phyloP scores from a whole-genome alignment of 2,888 invertebrate genomes.

The Stratiomys singularior region DNA sequence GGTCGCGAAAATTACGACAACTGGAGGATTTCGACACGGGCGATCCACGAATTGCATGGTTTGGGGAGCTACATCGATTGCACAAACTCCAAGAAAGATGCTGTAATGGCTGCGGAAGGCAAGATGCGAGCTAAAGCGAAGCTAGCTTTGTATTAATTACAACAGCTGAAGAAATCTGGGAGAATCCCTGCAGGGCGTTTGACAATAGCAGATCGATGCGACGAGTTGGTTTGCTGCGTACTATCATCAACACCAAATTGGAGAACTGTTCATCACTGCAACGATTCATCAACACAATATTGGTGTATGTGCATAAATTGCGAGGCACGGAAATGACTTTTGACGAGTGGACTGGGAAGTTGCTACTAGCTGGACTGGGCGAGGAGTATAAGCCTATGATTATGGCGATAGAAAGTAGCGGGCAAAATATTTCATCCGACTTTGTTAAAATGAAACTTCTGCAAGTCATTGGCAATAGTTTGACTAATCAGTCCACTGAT shows the following conservation, averaged over 20 bases:
- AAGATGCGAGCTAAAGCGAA: not conserved
- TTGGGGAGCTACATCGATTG: not conserved
- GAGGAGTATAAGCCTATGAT: constrained; percentile 55
- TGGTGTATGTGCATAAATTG: constrained; percentile 56
- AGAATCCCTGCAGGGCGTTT: not conserved
- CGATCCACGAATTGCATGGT: not conserved
- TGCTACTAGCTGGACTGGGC: constrained; percentile 56
- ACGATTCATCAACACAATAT: constrained; percentile 55
- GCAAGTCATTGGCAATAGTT: constrained; percentile 50
- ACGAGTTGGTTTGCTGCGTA: constrained; percentile 55
- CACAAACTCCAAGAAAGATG: not conserved
- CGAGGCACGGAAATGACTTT: constrained; percentile 52
- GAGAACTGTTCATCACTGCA: constrained; percentile 55
- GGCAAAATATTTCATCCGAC: constrained; percentile 55
- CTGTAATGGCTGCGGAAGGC: not conserved
- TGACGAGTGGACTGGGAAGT: constrained; percentile 55
- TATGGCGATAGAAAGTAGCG: constrained; percentile 52
- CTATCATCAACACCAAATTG: constrained; percentile 53
- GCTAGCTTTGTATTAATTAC: not conserved
- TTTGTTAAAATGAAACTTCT: constrained; percentile 56
- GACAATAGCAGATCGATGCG: constrained; percentile 55
- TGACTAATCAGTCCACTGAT: not conserved
- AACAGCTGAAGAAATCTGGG: constrained; percentile 13
- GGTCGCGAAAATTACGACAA: not conserved
- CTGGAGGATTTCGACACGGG: not conserved